Percentiles rank a stretch among this genome's conserved stretches.
These are phyloP conservation scores for Coreius guichenoti DNA, from an alignment of 2,797 vertebrate genomes.

Conservation along the genomic window DNA sequence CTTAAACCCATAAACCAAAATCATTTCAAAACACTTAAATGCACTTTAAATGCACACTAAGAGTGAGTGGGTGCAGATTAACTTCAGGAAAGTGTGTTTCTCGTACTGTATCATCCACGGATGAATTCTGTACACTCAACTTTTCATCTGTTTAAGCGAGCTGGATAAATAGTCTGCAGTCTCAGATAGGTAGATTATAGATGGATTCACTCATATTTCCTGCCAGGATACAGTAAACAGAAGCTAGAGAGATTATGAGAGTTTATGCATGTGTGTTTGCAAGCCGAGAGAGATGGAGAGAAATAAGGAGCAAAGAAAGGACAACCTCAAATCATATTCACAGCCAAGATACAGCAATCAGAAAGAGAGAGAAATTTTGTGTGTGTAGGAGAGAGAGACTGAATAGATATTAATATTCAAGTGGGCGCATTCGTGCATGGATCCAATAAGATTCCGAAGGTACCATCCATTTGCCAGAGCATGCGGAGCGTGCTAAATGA, in stretches of 20 bases:
- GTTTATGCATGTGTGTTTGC: constrained; percentile 15
- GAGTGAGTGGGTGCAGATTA: constrained; percentile 17
- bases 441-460: constrained; percentile 90
- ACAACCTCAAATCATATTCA: constrained; percentile 34
- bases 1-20: constrained; percentile 36
- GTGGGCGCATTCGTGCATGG: constrained; percentile 85
- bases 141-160: constrained; percentile 43
- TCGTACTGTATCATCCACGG: constrained; percentile 21
- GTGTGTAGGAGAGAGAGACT: constrained; percentile 13
- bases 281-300: constrained; percentile 18
- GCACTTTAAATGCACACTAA: constrained; percentile 10
- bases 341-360: constrained; percentile 34
- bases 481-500: constrained; percentile 84
- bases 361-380: not conserved
- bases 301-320: constrained; percentile 30
- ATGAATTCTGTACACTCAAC: constrained; percentile 21
- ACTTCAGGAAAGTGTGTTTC: constrained; percentile 27
- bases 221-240: constrained; percentile 37
- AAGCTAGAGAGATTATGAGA: constrained; percentile 15
- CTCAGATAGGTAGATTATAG: not conserved
- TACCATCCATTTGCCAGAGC: constrained; percentile 86
- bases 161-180: not conserved
- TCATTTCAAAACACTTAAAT: constrained; percentile 38
- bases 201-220: constrained; percentile 26
- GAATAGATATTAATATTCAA: constrained; percentile 85